Conservation (phyloP, 1,140 invertebrate genomes). For the Drosophila hydei region DNA sequence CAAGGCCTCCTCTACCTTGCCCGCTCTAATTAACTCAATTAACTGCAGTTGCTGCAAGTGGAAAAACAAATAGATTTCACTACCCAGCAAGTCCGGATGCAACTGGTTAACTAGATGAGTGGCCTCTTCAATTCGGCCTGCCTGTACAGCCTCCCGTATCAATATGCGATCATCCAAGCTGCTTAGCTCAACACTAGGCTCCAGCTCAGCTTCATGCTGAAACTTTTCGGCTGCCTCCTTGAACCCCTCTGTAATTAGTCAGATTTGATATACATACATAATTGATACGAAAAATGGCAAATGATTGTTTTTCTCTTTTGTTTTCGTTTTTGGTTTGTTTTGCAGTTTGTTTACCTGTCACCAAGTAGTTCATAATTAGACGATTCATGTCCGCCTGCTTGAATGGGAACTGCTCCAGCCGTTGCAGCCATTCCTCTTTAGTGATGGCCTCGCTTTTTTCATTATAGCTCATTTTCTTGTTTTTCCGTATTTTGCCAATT, state of each 20-base stretch:
- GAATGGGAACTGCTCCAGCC: slow-evolving; percentile 91
- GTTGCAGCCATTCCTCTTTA: slow-evolving; percentile 88
- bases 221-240: slow-evolving; percentile 99
- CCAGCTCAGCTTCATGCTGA: slow-evolving; percentile 95
- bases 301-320: background rate
- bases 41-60: slow-evolving; percentile 98
- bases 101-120: slow-evolving; percentile 96
- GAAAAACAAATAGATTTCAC: slow-evolving; percentile 97
- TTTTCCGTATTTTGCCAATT: slow-evolving; percentile 90
- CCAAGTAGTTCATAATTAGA: slow-evolving; percentile 99
- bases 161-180: slow-evolving; percentile 96
- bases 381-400: slow-evolving; percentile 97
- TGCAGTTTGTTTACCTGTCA: slow-evolving; percentile 88
- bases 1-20: slow-evolving; percentile 97
- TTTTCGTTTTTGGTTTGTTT: background rate
- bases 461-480: slow-evolving; percentile 84
- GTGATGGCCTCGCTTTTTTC: slow-evolving; percentile 75
- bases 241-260: slow-evolving; percentile 91
- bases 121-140: slow-evolving; percentile 96
- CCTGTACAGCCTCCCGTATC: slow-evolving; percentile 97
- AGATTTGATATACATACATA: background rate
- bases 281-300: background rate
- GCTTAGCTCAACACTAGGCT: slow-evolving; percentile 93
- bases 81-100: slow-evolving; percentile 97
- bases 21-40: slow-evolving; percentile 95